Conservation (phyloP, 1,140 invertebrate genomes). For the Prorops nasuta region DNA sequence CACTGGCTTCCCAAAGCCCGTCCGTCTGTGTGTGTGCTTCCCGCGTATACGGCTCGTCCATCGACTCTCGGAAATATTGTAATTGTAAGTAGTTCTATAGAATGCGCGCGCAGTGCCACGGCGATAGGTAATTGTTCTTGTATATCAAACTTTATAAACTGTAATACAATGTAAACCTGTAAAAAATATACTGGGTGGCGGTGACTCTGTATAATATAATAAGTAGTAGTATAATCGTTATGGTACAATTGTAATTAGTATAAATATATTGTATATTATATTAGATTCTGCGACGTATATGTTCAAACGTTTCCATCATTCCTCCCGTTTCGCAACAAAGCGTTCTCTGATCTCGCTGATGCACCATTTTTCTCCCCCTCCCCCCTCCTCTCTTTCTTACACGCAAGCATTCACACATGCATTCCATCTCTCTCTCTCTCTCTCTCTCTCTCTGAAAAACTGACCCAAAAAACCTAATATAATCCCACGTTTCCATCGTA, state of each 20-base stretch:
- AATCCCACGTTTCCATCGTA: constrained; percentile 11
- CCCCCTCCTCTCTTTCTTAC: not conserved
- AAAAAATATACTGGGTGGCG: constrained; percentile 59
- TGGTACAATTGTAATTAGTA: constrained; percentile 56
- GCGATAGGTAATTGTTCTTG: constrained; percentile 52
- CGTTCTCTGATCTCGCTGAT: too few relatives aligned
- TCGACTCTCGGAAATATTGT: constrained; percentile 46
- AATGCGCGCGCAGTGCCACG: constrained; percentile 10
- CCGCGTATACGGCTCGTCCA: constrained; percentile 20
- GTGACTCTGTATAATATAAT: constrained; percentile 56
- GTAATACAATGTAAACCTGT: constrained; percentile 60
- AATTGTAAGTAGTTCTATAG: constrained; percentile 34
- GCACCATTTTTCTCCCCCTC: not conserved
- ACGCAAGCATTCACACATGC: too few relatives aligned
- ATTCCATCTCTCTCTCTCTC: too few relatives aligned
- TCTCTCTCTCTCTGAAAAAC: too few relatives aligned
- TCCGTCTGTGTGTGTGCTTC: not conserved
- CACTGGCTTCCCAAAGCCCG: not conserved
- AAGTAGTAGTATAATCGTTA: constrained; percentile 54
- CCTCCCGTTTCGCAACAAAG: constrained; percentile 7
- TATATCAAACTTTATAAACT: constrained; percentile 59
- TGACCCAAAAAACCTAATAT: constrained; percentile 1
- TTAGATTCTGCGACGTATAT: constrained; percentile 43
- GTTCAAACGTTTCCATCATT: constrained; percentile 20
- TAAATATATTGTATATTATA: constrained; percentile 57